A percentile compares a stretch with the other conserved stretches of the same genome.
Evolutionary conservation across 1,140 invertebrate genomes (phyloP).

Genomic region (Saccostrea glomerata): DNA sequence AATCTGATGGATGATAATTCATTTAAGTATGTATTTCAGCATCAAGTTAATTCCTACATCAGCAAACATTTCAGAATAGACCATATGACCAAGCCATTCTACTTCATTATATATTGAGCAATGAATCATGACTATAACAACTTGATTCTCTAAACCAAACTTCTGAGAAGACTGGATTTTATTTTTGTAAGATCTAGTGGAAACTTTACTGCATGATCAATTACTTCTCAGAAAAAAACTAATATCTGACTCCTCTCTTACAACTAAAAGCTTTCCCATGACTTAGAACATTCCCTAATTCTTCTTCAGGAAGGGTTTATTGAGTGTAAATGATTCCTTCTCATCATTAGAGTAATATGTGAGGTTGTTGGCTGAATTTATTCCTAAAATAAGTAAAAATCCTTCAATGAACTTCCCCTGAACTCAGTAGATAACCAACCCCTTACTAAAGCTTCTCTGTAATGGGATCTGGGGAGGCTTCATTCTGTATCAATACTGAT

Average conservation of each 20-base stretch:
- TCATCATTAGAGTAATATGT: neutral
- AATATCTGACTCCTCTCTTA: neutral
- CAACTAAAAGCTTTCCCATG: neutral
- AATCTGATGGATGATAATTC: too few species aligned
- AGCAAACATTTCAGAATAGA: too few species aligned
- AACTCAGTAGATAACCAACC: neutral
- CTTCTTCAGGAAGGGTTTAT: neutral
- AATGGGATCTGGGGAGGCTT: neutral
- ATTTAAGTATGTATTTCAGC: too few species aligned
- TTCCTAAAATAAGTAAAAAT: neutral
- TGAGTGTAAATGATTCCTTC: neutral
- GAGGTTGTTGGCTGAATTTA: neutral
- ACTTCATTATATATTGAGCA: too few species aligned
- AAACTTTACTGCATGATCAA: neutral
- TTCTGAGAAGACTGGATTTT: neutral
- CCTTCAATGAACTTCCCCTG: neutral
- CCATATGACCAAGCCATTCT: too few species aligned
- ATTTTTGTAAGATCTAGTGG: neutral
- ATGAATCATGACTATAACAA: too few species aligned
- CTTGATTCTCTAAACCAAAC: too few species aligned
- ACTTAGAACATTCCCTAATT: too few species aligned
- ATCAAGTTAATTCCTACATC: too few species aligned
- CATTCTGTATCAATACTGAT: neutral
- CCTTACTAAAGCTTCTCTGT: neutral
- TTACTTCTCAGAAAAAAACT: neutral